A percentile compares a stretch with the other conserved stretches of the same genome.
Evolutionary conservation across 2,888 invertebrate species (phyloP).

Genomic region (Oxytorus armatus): DNA sequence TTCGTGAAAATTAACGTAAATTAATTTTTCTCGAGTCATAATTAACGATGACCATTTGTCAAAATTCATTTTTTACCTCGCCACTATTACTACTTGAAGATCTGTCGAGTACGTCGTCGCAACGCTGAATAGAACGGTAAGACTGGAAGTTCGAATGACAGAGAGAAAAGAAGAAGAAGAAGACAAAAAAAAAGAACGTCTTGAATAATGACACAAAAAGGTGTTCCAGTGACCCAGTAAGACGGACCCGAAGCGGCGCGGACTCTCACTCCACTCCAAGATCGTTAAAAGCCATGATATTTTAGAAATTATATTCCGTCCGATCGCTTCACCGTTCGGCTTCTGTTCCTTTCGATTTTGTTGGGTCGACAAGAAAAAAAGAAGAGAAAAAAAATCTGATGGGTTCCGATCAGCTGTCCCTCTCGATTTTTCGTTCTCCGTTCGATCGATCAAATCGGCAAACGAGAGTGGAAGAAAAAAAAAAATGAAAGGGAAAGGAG

Average conservation of each 20-base stretch:
- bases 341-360: constrained; percentile 12
- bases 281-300: constrained; percentile 49
- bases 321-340: constrained; percentile 5
- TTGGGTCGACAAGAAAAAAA: neutral
- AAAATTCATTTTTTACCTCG: neutral
- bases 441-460: neutral
- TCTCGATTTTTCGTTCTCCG: neutral
- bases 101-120: neutral
- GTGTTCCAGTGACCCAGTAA: constrained; percentile 67
- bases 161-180: neutral
- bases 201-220: constrained; percentile 58
- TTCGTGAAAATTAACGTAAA: too few relatives aligned
- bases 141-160: constrained; percentile 1
- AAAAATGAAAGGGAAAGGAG: constrained; percentile 31
- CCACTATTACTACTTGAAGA: neutral
- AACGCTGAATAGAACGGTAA: neutral
- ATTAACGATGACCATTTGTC: neutral
- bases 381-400: neutral
- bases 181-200: constrained; percentile 41
- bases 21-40: too few relatives aligned
- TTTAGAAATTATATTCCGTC: constrained; percentile 53
- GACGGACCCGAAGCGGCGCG: constrained; percentile 21
- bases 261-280: constrained; percentile 48
- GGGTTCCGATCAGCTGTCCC: constrained; percentile 13
- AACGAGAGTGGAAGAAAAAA: neutral